Percentiles rank a stretch among this genome's conserved stretches.
Evolutionary conservation across 1,140 invertebrate species (phyloP).

Genomic region (Vanessa atalanta): DNA sequence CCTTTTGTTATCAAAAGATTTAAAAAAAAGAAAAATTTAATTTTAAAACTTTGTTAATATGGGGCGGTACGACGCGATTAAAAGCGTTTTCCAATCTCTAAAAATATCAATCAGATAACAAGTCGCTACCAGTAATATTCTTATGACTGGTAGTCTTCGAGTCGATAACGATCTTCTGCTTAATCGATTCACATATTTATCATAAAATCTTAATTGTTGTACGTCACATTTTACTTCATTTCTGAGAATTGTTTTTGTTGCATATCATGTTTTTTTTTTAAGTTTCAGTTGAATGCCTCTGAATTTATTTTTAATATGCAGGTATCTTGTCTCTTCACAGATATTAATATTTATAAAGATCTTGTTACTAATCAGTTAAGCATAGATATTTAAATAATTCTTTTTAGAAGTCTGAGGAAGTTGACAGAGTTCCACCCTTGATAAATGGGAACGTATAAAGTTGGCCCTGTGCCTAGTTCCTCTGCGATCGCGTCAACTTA

Average conservation of each 20-base stretch:
- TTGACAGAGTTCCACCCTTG: too few relatives aligned
- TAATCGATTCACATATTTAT: constrained; percentile 34
- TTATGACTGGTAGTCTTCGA: constrained; percentile 24
- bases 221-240: constrained; percentile 45
- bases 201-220: constrained; percentile 52
- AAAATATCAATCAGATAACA: constrained; percentile 38
- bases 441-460: too few relatives aligned
- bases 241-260: constrained; percentile 34
- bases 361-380: too few relatives aligned
- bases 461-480: too few relatives aligned
- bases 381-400: not conserved
- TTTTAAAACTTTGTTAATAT: not conserved
- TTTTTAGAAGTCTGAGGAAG: too few relatives aligned
- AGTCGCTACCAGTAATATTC: constrained; percentile 36
- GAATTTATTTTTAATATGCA: not conserved
- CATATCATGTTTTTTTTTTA: not conserved
- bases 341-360: too few relatives aligned
- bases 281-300: not conserved
- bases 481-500: too few relatives aligned
- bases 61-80: constrained; percentile 8
- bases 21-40: not conserved
- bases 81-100: constrained; percentile 18
- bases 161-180: constrained; percentile 21
- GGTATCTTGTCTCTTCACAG: too few relatives aligned
- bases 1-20: not conserved